Base-by-base conservation (phyloP, 2,797 vertebrate genomes). In the Esox masquinongy region DNA sequence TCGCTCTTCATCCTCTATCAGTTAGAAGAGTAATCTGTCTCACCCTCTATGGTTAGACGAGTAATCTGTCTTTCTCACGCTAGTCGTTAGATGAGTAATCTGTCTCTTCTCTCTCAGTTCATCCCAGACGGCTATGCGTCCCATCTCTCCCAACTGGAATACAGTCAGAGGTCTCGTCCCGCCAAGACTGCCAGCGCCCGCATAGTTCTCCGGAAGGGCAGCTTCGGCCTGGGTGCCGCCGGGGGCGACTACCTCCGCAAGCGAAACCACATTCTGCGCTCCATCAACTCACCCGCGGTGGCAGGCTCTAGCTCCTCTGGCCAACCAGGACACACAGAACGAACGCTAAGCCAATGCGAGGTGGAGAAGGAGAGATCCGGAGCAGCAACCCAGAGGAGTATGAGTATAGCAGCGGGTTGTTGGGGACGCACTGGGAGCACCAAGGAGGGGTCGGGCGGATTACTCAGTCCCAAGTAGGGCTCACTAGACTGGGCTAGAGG, bases 61-160 rank as follows among this genome's bases (percentile, higher is more conserved):
- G 29, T 31, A 31, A 31, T 3, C 1, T 31, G 29, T 31, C 29
- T 31, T 31, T 31, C 50, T 47, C n/a, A 31, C 50, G 1, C 61
- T 11, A 8, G 22, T 16, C 56, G 22, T 29, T 31, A 31, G 29
- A 43, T 14, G 43, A 14, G 43, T 61, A 5, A 61, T 61, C 56
- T 5, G 49, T 29, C 16, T 22, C 14, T n/a, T 68, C 63, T 74
- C 77, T 70, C 77, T 80, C 87, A 94, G 94, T 94, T 95, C 81
- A 93, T 95, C 87, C 92, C 96, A 0, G 98, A 99, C 0, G 97
- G 97, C 31, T 99, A 99, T 2, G 98, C 97, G 0, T 92, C 96
- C 76, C 98, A 99, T 91, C 93, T 99, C 73, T 96, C 98, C 15
- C 97, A 98, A 91, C 95, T 99, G 91, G 96, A 99, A 91, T 98